Evolutionary conservation across 35 echinoderm and acorn worm genomes (phyloP).

Genomic region (Chiridota heheva): DNA sequence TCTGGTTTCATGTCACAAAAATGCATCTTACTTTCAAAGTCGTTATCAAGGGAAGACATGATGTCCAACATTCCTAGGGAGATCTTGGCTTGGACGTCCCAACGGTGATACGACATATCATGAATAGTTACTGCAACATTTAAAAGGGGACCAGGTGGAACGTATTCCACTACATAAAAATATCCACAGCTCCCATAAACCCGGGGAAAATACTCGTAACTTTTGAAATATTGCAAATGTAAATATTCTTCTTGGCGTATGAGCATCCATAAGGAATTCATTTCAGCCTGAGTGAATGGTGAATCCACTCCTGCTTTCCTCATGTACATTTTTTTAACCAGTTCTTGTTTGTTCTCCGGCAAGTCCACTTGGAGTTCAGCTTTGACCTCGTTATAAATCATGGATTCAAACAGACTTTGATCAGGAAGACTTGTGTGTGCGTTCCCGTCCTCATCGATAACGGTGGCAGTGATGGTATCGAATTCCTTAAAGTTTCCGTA

Average conservation of each 20-base stretch:
- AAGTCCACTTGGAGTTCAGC: conserved; percentile 26
- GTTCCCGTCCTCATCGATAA: conserved; percentile 2
- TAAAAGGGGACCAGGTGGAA: conserved; percentile 39
- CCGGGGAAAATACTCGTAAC: conserved; percentile 22
- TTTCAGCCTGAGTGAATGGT: conserved; percentile 25
- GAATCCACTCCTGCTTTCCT: background rate
- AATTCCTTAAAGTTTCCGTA: conserved; percentile 29
- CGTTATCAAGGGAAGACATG: conserved; percentile 24
- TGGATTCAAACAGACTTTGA: conserved; percentile 13
- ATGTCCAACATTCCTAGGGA: conserved; percentile 49
- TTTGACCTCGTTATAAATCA: conserved; percentile 39
- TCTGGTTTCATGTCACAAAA: conserved; percentile 68
- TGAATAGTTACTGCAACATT: conserved; percentile 5
- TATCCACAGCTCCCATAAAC: conserved; percentile 67
- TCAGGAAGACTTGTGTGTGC: conserved; percentile 5
- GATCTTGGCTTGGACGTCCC: conserved; percentile 37
- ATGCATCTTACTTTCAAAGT: conserved; percentile 47
- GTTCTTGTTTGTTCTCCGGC: background rate
- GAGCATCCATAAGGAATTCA: conserved; percentile 58
- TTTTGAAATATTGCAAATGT: conserved; percentile 38
- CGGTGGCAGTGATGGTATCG: background rate
- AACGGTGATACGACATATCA: conserved; percentile 15
- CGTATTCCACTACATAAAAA: conserved; percentile 67
- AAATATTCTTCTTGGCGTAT: conserved; percentile 63
- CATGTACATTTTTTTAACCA: conserved; percentile 38